phyloP scores from a whole-genome alignment of 2,797 vertebrate species.

The Sebastes hopkinsi region DNA sequence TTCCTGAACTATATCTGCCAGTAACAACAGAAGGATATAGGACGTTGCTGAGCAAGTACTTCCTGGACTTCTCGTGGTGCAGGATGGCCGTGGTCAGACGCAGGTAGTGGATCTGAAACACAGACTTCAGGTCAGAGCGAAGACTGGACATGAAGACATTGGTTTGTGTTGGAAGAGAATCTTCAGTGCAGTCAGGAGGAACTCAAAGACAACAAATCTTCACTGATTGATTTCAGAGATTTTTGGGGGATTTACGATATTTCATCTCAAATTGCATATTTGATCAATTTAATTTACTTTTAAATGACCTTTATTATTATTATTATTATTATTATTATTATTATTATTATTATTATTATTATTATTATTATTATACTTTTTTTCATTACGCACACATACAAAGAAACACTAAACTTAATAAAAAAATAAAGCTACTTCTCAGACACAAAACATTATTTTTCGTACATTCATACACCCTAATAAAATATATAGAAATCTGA shows the following conservation, averaged over 20 bases:
- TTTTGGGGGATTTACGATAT: not conserved
- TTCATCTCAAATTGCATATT: not conserved
- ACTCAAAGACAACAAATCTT: not conserved
- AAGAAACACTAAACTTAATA: too few relatives aligned
- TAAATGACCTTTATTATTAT: too few relatives aligned
- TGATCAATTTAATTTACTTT: not conserved
- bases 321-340: too few relatives aligned
- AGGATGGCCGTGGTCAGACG: constrained; percentile 93
- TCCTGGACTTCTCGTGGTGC: constrained; percentile 94
- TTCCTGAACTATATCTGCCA: too few relatives aligned
- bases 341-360: too few relatives aligned
- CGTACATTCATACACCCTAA: not conserved
- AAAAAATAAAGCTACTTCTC: too few relatives aligned
- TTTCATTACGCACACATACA: too few relatives aligned
- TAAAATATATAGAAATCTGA: too few relatives aligned
- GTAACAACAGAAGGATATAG: constrained; percentile 89
- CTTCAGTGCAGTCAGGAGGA: not conserved
- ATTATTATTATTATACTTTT: too few relatives aligned
- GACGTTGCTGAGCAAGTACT: constrained; percentile 94
- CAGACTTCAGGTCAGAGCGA: not conserved
- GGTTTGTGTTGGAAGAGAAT: not conserved
- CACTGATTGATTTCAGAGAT: too few relatives aligned
- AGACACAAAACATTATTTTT: too few relatives aligned
- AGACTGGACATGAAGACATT: not conserved
- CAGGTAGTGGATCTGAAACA: constrained; percentile 92